Conservation (phyloP, 1,140 invertebrate species). For the Andrena cerasifolii region DNA sequence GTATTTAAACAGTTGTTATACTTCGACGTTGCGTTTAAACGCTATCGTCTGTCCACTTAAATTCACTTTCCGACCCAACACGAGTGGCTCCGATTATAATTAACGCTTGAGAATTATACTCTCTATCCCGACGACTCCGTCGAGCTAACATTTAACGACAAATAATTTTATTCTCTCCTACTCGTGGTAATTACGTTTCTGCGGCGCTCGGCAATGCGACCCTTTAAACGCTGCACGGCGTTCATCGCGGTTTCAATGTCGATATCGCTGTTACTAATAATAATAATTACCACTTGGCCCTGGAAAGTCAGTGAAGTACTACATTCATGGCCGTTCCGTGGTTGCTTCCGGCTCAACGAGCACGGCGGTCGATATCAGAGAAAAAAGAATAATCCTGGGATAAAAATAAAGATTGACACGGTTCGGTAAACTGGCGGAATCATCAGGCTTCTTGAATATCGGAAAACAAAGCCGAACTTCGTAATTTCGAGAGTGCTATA, state of each 20-base stretch:
- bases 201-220: neutral
- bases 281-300: neutral
- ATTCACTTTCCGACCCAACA: neutral
- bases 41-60: neutral
- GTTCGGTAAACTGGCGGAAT: neutral
- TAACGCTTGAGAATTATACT: neutral
- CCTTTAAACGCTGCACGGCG: neutral
- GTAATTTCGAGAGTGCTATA: too few species aligned
- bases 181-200: neutral
- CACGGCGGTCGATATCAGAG: too few species aligned
- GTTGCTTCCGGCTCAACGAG: neutral
- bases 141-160: constrained; percentile 10
- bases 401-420: neutral
- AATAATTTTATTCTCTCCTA: constrained; percentile 12
- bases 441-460: too few species aligned
- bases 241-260: neutral
- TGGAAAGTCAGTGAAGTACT: neutral
- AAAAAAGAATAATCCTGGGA: too few species aligned
- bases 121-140: neutral
- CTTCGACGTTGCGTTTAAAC: too few species aligned
- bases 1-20: too few species aligned
- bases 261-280: neutral
- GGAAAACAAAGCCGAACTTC: too few species aligned
- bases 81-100: neutral
- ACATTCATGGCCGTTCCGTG: neutral